Evolutionary conservation across 2,797 vertebrate genomes (phyloP).

Genomic region (Microhierax caerulescens): DNA sequence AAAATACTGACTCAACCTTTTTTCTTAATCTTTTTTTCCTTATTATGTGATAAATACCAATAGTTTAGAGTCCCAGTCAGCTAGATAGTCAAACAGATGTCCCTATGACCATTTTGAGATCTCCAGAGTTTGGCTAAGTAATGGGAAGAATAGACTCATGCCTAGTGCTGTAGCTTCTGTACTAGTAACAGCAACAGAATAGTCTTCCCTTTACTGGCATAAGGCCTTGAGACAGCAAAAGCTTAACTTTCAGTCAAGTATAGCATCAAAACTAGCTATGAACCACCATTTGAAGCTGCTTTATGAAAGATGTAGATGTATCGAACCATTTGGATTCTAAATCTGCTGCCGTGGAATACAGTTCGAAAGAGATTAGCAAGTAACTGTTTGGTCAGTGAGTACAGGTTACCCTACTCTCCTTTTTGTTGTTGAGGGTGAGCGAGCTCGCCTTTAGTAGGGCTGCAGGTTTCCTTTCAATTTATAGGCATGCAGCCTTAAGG

Average conservation of each 20-base stretch:
- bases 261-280: not conserved
- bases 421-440: accelerated
- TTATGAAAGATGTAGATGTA: not conserved
- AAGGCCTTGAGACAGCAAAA: not conserved
- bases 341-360: not conserved
- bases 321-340: not conserved
- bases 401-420: not conserved
- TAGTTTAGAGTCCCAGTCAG: not conserved
- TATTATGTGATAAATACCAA: not conserved
- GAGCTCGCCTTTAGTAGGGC: not conserved
- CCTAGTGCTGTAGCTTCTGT: not conserved
- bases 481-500: not conserved
- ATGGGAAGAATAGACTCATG: not conserved
- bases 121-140: not conserved
- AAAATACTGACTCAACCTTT: not conserved
- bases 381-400: not conserved
- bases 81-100: not conserved
- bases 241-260: not conserved
- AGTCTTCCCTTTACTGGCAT: not conserved
- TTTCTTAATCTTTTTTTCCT: not conserved
- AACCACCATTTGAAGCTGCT: not conserved
- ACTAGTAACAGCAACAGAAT: not conserved
- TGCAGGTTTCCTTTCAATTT: not conserved
- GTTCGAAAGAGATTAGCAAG: not conserved
- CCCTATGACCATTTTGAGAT: not conserved